Evolutionary conservation across 23 tunicate genomes (phyloP).

Genomic region (Trididemnum clinides): DNA sequence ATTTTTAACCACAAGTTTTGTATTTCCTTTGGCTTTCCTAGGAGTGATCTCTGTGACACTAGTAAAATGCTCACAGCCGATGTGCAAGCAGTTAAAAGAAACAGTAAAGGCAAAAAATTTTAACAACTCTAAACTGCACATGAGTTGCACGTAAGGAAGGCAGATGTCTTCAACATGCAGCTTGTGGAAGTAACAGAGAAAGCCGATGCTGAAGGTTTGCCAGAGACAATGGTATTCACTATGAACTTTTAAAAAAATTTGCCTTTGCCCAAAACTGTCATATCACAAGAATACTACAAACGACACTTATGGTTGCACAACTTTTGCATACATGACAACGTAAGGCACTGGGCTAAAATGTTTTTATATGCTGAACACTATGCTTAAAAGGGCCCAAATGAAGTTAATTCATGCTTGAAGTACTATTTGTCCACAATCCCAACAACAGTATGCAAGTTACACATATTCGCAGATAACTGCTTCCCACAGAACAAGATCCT

Average conservation of each 20-base stretch:
- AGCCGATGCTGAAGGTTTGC: background rate
- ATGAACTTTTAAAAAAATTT: background rate
- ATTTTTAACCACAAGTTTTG: background rate
- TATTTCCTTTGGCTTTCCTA: background rate
- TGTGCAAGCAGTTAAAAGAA: background rate
- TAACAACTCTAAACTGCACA: background rate
- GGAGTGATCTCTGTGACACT: background rate
- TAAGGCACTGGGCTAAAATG: background rate
- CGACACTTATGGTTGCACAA: constrained; percentile 7
- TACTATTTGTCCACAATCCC: background rate
- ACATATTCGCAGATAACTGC: constrained; percentile 13
- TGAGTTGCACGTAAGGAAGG: background rate
- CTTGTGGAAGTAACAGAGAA: background rate
- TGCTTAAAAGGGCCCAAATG: constrained; percentile 8
- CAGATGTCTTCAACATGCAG: background rate
- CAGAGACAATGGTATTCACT: background rate
- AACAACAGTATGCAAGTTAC: background rate
- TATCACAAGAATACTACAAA: constrained; percentile 10
- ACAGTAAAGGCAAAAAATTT: background rate
- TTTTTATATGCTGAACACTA: constrained; percentile 11
- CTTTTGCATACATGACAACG: constrained; percentile 10
- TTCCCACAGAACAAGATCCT: constrained; percentile 1
- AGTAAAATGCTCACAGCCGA: background rate
- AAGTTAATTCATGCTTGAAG: background rate
- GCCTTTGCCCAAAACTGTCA: background rate